Base-by-base conservation (phyloP, 2,797 vertebrate species). In the Rhabdomys pumilio region DNA sequence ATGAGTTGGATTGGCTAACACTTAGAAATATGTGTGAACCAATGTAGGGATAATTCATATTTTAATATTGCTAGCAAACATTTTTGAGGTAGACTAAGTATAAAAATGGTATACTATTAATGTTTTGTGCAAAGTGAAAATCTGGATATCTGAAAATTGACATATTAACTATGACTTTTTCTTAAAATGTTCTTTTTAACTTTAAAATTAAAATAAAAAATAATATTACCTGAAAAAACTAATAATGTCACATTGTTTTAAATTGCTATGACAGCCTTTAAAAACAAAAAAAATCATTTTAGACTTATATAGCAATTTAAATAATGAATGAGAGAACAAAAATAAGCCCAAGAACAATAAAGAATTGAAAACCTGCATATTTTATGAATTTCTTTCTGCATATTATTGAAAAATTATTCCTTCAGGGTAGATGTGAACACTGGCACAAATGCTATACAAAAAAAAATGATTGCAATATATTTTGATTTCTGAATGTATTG, bases 31-130 rank as follows among this genome's bases (percentile, higher is more conserved):
- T 98, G 89, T 95, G 59, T 96, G 97, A 31, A 90, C 61, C 81
- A 47, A 80, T 97, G 1, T 85, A 61, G 6, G 67, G 80, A 95
- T 97, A 97, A 97, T 95, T 98, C 79, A 26, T 93, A 92, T 97
- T 98, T 98, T 98, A 98, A 97, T 98, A 98, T 95, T 98, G 91
- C 98, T 98, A 73, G 91, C 89, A 98, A 98, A 98, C 55, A 97
- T 96, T 98, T 98, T 97, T 76, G 73, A 85, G n/a, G 93, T 97
- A 97, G 98, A 98, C 97, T 97, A 98, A 98, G 79, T 96, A 97
- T 97, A 97, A 96, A 95, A 98, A 96, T 83, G 22, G 79, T 92
- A 97, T 69, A 75, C 75, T 94, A 98, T 98, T 97, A 98, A 98
- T 98, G 93, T 96, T 98, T 90, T 87, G 98, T 98, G 93, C 90